A percentile compares a stretch with the other conserved stretches of the same genome.
Conservation (phyloP, 2,888 invertebrate genomes). For the Portevinia maculata region DNA sequence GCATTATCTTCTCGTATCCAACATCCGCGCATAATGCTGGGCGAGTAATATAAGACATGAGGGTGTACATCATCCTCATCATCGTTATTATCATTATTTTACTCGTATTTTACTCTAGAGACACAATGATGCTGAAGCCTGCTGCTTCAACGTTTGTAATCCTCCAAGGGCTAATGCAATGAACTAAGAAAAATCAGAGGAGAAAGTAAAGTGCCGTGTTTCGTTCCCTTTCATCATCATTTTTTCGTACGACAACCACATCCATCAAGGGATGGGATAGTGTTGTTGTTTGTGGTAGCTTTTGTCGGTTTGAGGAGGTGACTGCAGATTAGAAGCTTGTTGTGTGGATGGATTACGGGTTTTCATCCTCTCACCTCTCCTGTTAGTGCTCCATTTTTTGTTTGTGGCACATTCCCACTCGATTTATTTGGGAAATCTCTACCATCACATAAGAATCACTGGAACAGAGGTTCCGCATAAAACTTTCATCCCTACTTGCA, state of each 20-base stretch:
- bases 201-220: constrained; percentile 33
- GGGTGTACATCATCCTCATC: constrained; percentile 42
- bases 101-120: constrained; percentile 37
- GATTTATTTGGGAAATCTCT: constrained; percentile 68
- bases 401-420: constrained; percentile 43
- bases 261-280: constrained; percentile 56
- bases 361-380: constrained; percentile 63
- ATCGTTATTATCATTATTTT: constrained; percentile 56
- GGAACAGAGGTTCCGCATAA: constrained; percentile 43
- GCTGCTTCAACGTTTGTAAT: constrained; percentile 26
- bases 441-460: constrained; percentile 48
- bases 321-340: constrained; percentile 67
- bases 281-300: constrained; percentile 11
- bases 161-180: constrained; percentile 61
- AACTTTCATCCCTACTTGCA: constrained; percentile 52
- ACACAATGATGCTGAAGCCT: constrained; percentile 24
- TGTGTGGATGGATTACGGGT: constrained; percentile 68
- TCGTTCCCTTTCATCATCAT: constrained; percentile 29
- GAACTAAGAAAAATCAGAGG: constrained; percentile 17
- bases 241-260: constrained; percentile 34
- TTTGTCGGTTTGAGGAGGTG: constrained; percentile 44
- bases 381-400: constrained; percentile 1
- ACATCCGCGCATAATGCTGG: constrained; percentile 36
- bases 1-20: constrained; percentile 58
- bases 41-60: constrained; percentile 7